Conservation (phyloP, 2,888 invertebrate genomes). For the Disparrhopalites patrizii region DNA sequence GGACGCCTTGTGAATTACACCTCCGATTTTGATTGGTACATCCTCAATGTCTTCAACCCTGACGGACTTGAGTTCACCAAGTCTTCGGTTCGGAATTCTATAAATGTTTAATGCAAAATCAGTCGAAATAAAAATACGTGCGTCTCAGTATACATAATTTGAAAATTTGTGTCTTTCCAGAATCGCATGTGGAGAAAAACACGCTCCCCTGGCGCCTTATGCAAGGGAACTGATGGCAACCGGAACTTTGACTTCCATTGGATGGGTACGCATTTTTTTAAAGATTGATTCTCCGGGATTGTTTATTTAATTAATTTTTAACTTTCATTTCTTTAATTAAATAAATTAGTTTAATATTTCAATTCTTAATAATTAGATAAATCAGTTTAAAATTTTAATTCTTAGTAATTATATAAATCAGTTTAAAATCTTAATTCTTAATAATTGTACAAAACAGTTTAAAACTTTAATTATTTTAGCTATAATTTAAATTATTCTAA, state of each 20-base stretch:
- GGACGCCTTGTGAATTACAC: constrained; percentile 56
- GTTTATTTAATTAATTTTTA: neutral
- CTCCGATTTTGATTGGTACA: constrained; percentile 68
- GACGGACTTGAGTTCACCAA: constrained; percentile 67
- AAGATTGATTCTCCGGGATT: neutral
- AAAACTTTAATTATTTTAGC: too few species aligned
- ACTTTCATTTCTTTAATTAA: neutral
- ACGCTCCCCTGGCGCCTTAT: neutral
- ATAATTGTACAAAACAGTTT: too few species aligned
- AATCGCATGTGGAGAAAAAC: neutral
- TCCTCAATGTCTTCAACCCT: constrained; percentile 67
- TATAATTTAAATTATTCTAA: too few species aligned
- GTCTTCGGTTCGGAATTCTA: constrained; percentile 14
- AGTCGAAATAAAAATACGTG: neutral
- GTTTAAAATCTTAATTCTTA: too few species aligned
- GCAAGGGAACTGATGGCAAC: neutral
- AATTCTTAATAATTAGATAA: too few species aligned
- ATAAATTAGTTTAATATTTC: too few species aligned
- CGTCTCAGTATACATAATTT: neutral
- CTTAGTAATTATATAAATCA: too few species aligned
- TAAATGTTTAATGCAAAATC: neutral
- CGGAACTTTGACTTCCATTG: constrained; percentile 1
- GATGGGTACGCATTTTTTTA: neutral
- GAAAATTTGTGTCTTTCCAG: neutral
- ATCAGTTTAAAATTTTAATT: too few species aligned